phyloP scores from a whole-genome alignment of 1,140 invertebrate species.

The Diabrotica virgifera region DNA sequence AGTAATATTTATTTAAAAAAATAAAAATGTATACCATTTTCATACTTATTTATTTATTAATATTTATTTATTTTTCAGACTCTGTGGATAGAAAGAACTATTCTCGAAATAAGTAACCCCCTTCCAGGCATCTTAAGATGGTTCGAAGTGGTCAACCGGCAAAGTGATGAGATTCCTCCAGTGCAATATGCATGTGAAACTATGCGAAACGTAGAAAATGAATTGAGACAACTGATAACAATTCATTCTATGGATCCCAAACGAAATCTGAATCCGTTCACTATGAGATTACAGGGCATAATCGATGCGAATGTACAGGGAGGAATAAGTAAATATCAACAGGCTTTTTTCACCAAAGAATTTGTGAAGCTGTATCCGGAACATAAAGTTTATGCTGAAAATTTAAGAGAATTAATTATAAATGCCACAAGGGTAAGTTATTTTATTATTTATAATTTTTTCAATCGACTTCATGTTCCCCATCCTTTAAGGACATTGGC shows the following conservation, averaged over 20 bases:
- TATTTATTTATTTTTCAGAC: slow-evolving; percentile 54
- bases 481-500: too few relatives aligned
- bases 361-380: slow-evolving; percentile 74
- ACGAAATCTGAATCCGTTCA: slow-evolving; percentile 84
- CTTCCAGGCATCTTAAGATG: slow-evolving; percentile 92
- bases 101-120: slow-evolving; percentile 73
- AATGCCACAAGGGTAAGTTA: slow-evolving; percentile 63
- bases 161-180: slow-evolving; percentile 81
- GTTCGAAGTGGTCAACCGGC: slow-evolving; percentile 84
- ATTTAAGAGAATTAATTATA: slow-evolving; percentile 70
- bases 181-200: slow-evolving; percentile 93
- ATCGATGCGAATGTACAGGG: slow-evolving; percentile 95
- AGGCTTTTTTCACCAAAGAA: slow-evolving; percentile 84
- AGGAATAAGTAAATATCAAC: slow-evolving; percentile 92
- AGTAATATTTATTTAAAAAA: neutral
- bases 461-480: neutral
- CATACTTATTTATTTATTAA: too few relatives aligned
- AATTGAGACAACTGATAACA: slow-evolving; percentile 72
- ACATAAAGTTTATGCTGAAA: slow-evolving; percentile 69
- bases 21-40: too few relatives aligned
- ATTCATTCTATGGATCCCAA: slow-evolving; percentile 76
- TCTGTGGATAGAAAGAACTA: slow-evolving; percentile 94
- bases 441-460: neutral
- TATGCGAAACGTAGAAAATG: slow-evolving; percentile 82
- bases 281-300: slow-evolving; percentile 88